Evolutionary conservation across 2,888 invertebrate genomes (phyloP).

Genomic region (Hartigia nigra): DNA sequence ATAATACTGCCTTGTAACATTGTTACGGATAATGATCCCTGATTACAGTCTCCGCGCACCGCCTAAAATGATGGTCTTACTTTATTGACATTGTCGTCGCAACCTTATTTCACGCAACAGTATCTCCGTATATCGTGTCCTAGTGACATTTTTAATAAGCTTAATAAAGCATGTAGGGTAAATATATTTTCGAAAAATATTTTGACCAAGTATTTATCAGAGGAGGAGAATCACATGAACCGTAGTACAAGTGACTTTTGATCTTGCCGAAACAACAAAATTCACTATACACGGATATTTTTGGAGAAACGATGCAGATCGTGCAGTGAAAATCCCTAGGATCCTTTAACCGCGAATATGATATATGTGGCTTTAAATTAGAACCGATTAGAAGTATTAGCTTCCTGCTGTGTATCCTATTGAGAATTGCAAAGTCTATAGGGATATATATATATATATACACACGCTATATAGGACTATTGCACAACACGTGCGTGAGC

Average conservation of each 20-base stretch:
- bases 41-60: slow-evolving; percentile 3
- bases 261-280: neutral
- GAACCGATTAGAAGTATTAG: slow-evolving; percentile 21
- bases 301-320: neutral
- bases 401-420: slow-evolving; percentile 20
- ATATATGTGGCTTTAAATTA: slow-evolving; percentile 23
- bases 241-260: neutral
- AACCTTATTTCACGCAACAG: neutral
- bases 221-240: too few species aligned
- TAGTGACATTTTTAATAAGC: too few species aligned
- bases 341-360: slow-evolving; percentile 2
- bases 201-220: too few species aligned
- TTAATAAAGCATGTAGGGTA: too few species aligned
- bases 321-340: neutral
- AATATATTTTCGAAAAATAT: neutral
- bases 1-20: neutral
- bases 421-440: neutral
- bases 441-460: slow-evolving; percentile 1
- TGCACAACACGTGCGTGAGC: slow-evolving; percentile 19
- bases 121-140: neutral
- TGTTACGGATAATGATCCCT: neutral
- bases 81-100: neutral
- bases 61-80: slow-evolving; percentile 4
- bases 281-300: neutral
- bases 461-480: neutral